Conservation (phyloP, 35 echinoderm and acorn worm species). For the Strongylocentrotus purpuratus region DNA sequence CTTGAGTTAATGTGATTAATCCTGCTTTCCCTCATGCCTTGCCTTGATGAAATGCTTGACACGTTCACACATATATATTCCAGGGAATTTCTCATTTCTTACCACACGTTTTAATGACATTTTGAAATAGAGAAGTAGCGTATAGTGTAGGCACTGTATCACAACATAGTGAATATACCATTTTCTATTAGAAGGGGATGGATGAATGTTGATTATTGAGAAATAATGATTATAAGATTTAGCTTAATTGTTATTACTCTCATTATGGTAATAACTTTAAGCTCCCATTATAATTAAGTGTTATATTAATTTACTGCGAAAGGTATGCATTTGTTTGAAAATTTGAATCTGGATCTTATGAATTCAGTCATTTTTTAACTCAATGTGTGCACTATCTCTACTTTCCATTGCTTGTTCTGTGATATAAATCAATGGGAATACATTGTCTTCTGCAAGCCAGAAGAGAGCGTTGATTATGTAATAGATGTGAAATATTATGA, state of each 20-base stretch:
- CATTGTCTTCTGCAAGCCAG: not conserved
- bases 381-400: not conserved
- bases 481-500: no score
- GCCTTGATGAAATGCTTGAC: conserved; percentile 18
- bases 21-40: conserved; percentile 19
- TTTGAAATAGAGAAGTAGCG: not conserved
- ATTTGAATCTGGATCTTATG: not conserved
- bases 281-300: not conserved
- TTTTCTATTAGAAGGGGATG: not conserved
- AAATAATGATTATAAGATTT: not conserved
- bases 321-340: not conserved
- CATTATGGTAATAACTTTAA: not conserved
- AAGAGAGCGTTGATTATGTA: not conserved
- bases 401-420: not conserved
- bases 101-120: not conserved
- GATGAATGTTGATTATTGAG: not conserved
- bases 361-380: no score
- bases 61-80: not conserved
- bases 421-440: not conserved
- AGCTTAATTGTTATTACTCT: not conserved
- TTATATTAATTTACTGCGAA: not conserved
- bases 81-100: not conserved
- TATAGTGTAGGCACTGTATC: not conserved
- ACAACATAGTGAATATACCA: not conserved
- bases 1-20: conserved; percentile 39